phyloP scores from a whole-genome alignment of 2,888 invertebrate genomes.

The Acanthosoma haemorrhoidale region DNA sequence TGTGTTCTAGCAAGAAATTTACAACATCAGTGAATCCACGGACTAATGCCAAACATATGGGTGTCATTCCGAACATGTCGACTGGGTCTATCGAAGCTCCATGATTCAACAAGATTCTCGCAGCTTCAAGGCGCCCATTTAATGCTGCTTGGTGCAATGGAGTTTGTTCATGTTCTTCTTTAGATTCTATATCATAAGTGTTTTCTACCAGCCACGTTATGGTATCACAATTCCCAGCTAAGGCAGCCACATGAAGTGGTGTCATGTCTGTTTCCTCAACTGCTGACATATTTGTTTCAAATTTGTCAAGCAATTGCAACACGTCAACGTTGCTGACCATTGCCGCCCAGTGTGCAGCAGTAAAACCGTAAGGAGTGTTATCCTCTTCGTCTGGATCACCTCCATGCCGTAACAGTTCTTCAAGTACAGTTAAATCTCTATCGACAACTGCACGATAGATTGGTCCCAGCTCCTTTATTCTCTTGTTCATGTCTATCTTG shows the following conservation, averaged over 20 bases:
- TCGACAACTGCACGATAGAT: no score
- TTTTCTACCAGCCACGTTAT: neutral
- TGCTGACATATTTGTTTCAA: neutral
- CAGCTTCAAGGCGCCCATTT: neutral
- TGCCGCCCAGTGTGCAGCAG: neutral
- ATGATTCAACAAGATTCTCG: neutral
- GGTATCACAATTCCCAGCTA: neutral
- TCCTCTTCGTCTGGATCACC: neutral
- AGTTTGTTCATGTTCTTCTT: neutral
- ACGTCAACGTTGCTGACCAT: neutral
- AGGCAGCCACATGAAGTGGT: neutral
- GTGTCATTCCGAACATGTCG: neutral
- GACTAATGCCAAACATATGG: neutral
- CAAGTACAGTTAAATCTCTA: no score
- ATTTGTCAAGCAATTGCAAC: no score
- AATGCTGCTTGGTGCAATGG: neutral
- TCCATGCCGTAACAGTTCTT: neutral
- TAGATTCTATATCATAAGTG: slow-evolving; percentile 6
- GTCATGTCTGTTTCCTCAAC: neutral
- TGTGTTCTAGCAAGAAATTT: neutral
- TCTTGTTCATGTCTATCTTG: no score
- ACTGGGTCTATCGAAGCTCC: neutral
- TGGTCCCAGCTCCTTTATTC: no score
- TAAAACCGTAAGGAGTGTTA: neutral
- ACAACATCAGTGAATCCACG: neutral